Evolutionary conservation across 2,888 invertebrate species (phyloP), one percentile per base, ranked within the genome.

Genomic region (Scelioninae gen. 1): DNA sequence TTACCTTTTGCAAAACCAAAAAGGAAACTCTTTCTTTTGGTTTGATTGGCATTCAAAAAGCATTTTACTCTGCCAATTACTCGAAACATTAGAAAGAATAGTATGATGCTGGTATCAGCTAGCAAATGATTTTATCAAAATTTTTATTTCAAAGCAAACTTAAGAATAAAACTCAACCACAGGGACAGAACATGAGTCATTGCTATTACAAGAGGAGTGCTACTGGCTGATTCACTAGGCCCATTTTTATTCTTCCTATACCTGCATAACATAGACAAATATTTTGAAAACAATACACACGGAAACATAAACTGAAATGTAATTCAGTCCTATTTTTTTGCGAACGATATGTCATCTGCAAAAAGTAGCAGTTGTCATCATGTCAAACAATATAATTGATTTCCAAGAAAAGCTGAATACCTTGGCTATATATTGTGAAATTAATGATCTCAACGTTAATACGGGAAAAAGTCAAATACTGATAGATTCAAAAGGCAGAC

Each of bases 11-110:
- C 66, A 6, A 76, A 83, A 58, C 68, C 74, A 23, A 71, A 66
- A 29, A 72, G 72, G 3, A 82, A 74, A 71, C 29, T 87, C 3
- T 87, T 69, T 56, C 80, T 79, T n/a, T n/a, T 0, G 79, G 47
- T 13, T 87, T 88, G 63, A 62, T 87, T 9, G 88, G 87, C 47
- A 82, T 87, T 11, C 62, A 65, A 8, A 49, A 65, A 40, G 82
- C 82, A 0, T 88, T 87, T 55, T 86, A 85, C 53, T 83, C 80
- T 0, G 75, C 87, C 0, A 53, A 47, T 0, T 86, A 87, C 53
- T 23, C 62, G 0, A 40, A 80, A 13, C 83, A 87, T 0, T 87
- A 83, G 78, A 32, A 11, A 7, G n/a, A 8, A 7, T 11, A 4
- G 40, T 11, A 10, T 40, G 7, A 40, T 4, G 40, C 40, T 8